phyloP scores from a whole-genome alignment of 2,113 vertebrate genomes.

The Anhinga anhinga region DNA sequence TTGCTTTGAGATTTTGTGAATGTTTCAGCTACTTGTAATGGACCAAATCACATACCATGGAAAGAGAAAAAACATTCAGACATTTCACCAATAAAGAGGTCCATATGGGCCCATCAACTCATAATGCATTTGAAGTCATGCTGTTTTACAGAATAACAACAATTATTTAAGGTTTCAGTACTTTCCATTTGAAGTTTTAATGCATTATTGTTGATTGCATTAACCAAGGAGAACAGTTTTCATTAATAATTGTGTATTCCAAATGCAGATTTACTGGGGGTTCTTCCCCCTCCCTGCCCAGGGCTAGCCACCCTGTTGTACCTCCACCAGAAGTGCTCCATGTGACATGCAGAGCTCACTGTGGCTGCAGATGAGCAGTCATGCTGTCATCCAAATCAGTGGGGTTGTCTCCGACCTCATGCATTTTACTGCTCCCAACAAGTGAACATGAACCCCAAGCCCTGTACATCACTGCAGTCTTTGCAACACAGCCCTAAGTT shows the following conservation, averaged over 20 bases:
- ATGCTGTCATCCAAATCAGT: fast-evolving
- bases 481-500: neutral
- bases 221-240: neutral
- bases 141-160: neutral
- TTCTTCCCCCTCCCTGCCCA: neutral
- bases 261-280: neutral
- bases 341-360: fast-evolving
- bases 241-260: neutral
- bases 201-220: neutral
- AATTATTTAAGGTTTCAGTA: neutral
- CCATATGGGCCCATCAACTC: neutral
- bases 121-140: neutral
- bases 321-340: neutral
- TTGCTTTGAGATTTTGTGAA: neutral
- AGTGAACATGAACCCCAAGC: neutral
- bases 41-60: neutral
- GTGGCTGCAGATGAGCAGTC: neutral
- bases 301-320: neutral
- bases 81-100: neutral
- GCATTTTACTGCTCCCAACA: neutral
- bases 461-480: fast-evolving
- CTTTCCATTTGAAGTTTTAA: neutral
- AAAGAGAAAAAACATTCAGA: neutral
- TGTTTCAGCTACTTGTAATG: neutral
- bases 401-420: neutral